phyloP scores from a whole-genome alignment of 2,888 invertebrate species.

The Hydriomena furcata region DNA sequence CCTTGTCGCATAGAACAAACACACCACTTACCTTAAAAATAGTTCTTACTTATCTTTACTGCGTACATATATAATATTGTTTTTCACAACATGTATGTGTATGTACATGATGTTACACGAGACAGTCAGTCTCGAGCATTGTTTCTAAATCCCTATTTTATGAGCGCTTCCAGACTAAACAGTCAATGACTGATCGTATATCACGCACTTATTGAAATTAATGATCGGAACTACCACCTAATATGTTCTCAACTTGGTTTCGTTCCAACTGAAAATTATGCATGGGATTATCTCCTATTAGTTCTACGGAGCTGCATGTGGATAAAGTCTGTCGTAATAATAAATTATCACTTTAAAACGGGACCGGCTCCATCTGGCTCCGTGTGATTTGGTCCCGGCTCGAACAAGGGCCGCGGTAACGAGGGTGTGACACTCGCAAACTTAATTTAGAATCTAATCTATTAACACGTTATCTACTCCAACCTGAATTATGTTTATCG shows the following conservation, averaged over 20 bases:
- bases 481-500: slow-evolving; percentile 44
- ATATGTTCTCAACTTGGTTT: slow-evolving; percentile 26
- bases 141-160: slow-evolving; percentile 23
- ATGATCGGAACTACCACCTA: slow-evolving; percentile 14
- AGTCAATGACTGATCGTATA: slow-evolving; percentile 27
- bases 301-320: slow-evolving; percentile 49
- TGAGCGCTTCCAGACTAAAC: slow-evolving; percentile 26
- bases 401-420: slow-evolving; percentile 42
- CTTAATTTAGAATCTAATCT: slow-evolving; percentile 62
- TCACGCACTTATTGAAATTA: slow-evolving; percentile 28
- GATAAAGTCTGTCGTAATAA: slow-evolving; percentile 46
- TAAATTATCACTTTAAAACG: slow-evolving; percentile 56
- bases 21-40: too few species aligned
- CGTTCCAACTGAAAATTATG: slow-evolving; percentile 39
- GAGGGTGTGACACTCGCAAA: slow-evolving; percentile 64
- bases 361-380: slow-evolving; percentile 48
- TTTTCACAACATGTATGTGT: too few species aligned
- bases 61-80: too few species aligned
- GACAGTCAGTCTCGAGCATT: slow-evolving; percentile 10
- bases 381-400: slow-evolving; percentile 40
- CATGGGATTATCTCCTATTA: slow-evolving; percentile 50
- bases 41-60: too few species aligned
- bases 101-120: too few species aligned
- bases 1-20: background rate
- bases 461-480: slow-evolving; percentile 55